These are phyloP conservation scores for Polyploca ridens DNA, from an alignment of 2,888 invertebrate species.

Conservation along the genomic window DNA sequence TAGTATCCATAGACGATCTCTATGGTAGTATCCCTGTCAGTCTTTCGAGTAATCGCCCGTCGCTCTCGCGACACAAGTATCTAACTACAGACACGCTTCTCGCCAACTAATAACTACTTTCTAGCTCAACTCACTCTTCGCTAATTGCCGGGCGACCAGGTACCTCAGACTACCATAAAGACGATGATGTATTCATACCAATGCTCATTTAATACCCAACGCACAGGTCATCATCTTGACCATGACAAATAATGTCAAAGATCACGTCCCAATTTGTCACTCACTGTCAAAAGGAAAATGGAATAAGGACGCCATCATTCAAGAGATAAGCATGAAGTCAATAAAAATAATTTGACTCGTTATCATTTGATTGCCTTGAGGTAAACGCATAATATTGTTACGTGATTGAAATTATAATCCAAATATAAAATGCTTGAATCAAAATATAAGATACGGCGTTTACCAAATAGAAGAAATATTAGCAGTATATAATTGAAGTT, in stretches of 20 bases:
- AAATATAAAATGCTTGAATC: neutral
- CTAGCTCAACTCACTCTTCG: too few species aligned
- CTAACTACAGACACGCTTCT: too few species aligned
- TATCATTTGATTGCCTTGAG: neutral
- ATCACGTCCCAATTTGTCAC: slow-evolving; percentile 3
- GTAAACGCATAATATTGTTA: neutral
- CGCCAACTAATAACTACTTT: too few species aligned
- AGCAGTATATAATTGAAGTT: too few species aligned
- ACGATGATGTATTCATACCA: too few species aligned
- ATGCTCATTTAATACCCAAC: neutral
- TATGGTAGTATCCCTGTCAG: too few species aligned
- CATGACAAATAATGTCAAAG: neutral
- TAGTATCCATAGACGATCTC: too few species aligned
- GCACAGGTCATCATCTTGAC: neutral
- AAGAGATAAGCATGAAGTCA: neutral
- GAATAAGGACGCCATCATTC: neutral
- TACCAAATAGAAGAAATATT: too few species aligned
- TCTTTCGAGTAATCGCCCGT: too few species aligned
- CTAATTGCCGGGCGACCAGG: too few species aligned
- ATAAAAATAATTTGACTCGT: neutral
- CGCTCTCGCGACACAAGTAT: too few species aligned
- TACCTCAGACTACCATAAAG: too few species aligned
- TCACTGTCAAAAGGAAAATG: neutral
- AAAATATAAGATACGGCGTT: neutral
- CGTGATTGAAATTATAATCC: neutral